phyloP scores from a whole-genome alignment of 2,888 invertebrate genomes.

The Scrobipalpa atriplicella region DNA sequence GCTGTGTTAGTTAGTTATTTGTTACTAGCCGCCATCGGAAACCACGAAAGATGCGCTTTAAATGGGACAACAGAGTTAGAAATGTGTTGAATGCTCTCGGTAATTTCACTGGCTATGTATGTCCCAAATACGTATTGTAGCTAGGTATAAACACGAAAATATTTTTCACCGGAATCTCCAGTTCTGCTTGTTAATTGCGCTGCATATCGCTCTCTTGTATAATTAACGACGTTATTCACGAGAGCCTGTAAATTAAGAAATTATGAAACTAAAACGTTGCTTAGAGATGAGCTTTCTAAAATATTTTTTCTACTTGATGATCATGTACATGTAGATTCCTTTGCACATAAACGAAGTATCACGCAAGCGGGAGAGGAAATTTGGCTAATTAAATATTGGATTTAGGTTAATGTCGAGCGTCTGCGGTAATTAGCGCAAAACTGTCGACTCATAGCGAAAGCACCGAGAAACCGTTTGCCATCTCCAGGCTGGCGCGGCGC shows the following conservation, averaged over 20 bases:
- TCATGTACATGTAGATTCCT: conserved; percentile 37
- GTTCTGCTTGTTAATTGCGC: conserved; percentile 11
- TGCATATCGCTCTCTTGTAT: conserved; percentile 12
- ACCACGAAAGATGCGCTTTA: too few relatives aligned
- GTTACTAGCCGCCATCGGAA: too few relatives aligned
- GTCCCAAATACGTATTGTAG: background rate
- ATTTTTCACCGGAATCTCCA: background rate
- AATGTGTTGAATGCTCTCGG: too few relatives aligned
- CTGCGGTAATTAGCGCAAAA: conserved; percentile 60
- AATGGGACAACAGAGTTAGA: too few relatives aligned
- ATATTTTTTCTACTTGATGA: conserved; percentile 45
- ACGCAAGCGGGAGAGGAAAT: conserved; percentile 34
- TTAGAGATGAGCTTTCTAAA: conserved; percentile 53
- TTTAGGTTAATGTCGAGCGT: conserved; percentile 60
- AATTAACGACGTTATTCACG: conserved; percentile 7
- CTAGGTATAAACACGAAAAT: background rate
- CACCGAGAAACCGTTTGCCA: conserved; percentile 44
- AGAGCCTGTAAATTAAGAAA: conserved; percentile 21
- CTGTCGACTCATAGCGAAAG: conserved; percentile 67
- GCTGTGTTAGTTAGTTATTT: too few relatives aligned
- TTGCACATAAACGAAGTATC: conserved; percentile 46
- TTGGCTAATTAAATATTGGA: conserved; percentile 53
- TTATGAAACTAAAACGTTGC: conserved; percentile 21
- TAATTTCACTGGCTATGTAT: background rate
- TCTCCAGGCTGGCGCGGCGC: conserved; percentile 24